phyloP scores from a whole-genome alignment of 2,113 vertebrate genomes.

The Prionailurus viverrinus region DNA sequence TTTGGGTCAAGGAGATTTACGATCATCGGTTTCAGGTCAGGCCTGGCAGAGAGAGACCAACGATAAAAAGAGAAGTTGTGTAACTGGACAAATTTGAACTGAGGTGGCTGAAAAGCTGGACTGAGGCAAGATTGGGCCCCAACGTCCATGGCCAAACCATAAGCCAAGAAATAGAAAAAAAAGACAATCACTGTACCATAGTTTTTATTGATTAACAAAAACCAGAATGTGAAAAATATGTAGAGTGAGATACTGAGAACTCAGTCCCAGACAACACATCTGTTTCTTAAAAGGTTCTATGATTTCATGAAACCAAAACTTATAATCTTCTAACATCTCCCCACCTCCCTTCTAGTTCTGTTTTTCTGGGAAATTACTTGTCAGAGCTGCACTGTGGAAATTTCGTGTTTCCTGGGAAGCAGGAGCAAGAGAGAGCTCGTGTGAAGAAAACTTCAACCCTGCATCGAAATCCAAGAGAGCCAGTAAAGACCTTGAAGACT shows the following conservation, averaged over 20 bases:
- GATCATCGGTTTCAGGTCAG: neutral
- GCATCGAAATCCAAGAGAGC: neutral
- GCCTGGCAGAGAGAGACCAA: neutral
- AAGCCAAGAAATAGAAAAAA: neutral
- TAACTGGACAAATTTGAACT: neutral
- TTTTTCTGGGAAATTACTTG: neutral
- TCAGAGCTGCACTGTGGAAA: no score
- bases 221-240: neutral
- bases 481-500: neutral
- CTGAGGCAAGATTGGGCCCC: neutral
- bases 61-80: neutral
- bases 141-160: neutral
- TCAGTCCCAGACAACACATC: neutral
- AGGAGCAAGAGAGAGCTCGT: neutral
- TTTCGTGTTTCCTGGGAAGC: neutral
- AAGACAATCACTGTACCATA: neutral
- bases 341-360: neutral
- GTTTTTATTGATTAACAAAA: neutral
- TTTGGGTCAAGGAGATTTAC: neutral
- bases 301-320: neutral
- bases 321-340: neutral
- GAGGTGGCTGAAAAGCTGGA: neutral
- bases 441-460: neutral
- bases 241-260: neutral
- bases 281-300: constrained; percentile 22